Base-by-base conservation (phyloP, 2,113 vertebrate genomes). In the Callithrix jacchus region DNA sequence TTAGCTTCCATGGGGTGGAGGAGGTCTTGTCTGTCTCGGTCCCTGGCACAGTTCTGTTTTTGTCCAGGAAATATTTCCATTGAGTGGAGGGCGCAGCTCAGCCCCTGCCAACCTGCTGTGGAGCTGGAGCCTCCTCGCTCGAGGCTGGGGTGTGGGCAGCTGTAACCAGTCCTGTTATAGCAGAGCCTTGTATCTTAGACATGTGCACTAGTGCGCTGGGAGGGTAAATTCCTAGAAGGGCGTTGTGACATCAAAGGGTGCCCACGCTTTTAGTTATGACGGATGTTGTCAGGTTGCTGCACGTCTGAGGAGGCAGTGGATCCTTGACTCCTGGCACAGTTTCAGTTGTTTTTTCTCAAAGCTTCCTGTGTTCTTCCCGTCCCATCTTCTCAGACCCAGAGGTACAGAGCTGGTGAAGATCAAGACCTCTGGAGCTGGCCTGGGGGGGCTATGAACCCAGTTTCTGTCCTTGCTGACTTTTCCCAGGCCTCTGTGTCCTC, bases 181-280 rank as follows among this genome's bases (percentile, higher is more conserved):
- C n/a, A 52, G 25, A 1, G 3, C 27, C 5, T 37, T 40, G 3
- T 3, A 1, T 27, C 32, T 42, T 0, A 45, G 66, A 11, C 1
- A 0, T 18, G 2, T 0, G 20, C 64, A 35, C 61, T 0, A 0
- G 9, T 6, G 25, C 0, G 0, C 3, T 0, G 21, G 86, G 47
- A 82, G 32, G 54, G 66, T 0, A 0, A 30, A 73, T 37, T 47
- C 90, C 84, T 66, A 49, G 49, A 61, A 35, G 10, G 1, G 56
- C 0, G 13, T n/a, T 13, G 0, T 25, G 3, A 2, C 12, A 20
- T 45, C 61, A 13, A 52, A 56, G 5, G 13, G 42, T 0, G 14
- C 20, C 0, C 0, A 2, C 0, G 16, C 61, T 7, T 0, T 40
- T 25, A 1, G 14, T 45, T 49, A 3, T 47, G 49, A 49, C 1